Percentiles rank a stretch among this genome's conserved stretches.
Conservation (phyloP, 2,888 invertebrate genomes). For the Neocrepidodera transversa region DNA sequence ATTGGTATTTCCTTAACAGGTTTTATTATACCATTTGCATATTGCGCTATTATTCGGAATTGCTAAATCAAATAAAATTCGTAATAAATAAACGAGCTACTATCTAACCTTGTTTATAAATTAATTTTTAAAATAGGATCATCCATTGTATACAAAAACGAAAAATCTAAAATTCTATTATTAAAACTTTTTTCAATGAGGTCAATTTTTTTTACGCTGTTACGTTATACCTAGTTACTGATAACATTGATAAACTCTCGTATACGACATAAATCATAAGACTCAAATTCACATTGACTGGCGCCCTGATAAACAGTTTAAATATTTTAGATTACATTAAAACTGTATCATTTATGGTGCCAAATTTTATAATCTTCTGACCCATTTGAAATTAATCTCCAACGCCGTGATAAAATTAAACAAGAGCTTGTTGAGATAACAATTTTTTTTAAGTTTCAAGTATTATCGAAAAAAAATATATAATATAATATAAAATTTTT, state of each 20-base stretch:
- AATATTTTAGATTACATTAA: neutral
- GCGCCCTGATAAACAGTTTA: slow-evolving; percentile 7
- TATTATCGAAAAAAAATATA: no score
- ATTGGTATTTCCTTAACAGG: slow-evolving; percentile 4
- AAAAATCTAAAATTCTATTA: no score
- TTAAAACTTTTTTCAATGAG: no score
- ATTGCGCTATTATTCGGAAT: no score
- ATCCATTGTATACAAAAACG: no score
- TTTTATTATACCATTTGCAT: neutral
- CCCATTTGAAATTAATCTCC: neutral
- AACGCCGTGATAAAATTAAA: neutral
- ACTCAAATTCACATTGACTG: neutral
- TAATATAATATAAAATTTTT: no score
- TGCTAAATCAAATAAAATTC: no score
- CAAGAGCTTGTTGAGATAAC: neutral
- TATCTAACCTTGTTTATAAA: no score
- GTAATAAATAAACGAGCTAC: no score
- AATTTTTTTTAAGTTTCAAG: no score
- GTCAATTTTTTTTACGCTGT: neutral
- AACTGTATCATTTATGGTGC: slow-evolving; percentile 9
- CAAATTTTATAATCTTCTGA: slow-evolving; percentile 11
- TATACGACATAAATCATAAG: slow-evolving; percentile 1
- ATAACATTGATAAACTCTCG: slow-evolving; percentile 8
- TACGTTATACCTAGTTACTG: slow-evolving; percentile 2
- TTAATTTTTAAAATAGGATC: no score